Conservation (phyloP, 2,797 vertebrate species). For the Rhodeus uyekii region DNA sequence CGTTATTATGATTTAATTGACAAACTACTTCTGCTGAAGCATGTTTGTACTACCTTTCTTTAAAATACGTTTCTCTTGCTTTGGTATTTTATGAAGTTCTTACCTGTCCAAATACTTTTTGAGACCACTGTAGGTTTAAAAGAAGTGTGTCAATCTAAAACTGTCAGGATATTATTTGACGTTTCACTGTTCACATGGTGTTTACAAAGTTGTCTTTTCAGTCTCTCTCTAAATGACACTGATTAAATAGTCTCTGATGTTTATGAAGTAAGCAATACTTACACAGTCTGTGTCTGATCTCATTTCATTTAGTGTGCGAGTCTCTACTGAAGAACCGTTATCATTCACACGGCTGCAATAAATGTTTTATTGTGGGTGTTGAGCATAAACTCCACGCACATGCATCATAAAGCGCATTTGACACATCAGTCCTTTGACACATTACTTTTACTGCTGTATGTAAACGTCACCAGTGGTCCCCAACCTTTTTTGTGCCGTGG, state of each 20-base stretch:
- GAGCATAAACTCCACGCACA: not conserved
- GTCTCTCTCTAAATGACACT: not conserved
- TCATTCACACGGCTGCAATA: slow-evolving; percentile 1
- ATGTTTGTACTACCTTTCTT: not conserved
- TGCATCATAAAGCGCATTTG: slow-evolving; percentile 16
- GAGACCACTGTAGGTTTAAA: not conserved
- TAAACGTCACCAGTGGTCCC: too few relatives aligned
- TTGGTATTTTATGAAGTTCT: too few relatives aligned
- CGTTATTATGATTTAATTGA: too few relatives aligned
- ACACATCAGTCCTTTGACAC: not conserved
- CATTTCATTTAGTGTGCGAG: slow-evolving; percentile 21
- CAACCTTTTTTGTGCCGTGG: too few relatives aligned
- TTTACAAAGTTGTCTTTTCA: not conserved
- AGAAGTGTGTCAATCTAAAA: too few relatives aligned
- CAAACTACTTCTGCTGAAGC: not conserved
- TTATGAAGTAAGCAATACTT: not conserved
- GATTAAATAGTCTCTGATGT: slow-evolving; percentile 4
- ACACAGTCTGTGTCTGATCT: not conserved
- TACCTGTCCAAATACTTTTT: not conserved
- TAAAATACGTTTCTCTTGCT: too few relatives aligned
- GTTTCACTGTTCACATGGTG: not conserved
- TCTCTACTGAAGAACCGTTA: not conserved
- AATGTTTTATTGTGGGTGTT: slow-evolving; percentile 14
- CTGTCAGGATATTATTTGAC: too few relatives aligned
- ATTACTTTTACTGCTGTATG: not conserved